These are phyloP conservation scores for Venustoraphidia nigricollis DNA, from an alignment of 2,888 invertebrate species.

Conservation along the genomic window DNA sequence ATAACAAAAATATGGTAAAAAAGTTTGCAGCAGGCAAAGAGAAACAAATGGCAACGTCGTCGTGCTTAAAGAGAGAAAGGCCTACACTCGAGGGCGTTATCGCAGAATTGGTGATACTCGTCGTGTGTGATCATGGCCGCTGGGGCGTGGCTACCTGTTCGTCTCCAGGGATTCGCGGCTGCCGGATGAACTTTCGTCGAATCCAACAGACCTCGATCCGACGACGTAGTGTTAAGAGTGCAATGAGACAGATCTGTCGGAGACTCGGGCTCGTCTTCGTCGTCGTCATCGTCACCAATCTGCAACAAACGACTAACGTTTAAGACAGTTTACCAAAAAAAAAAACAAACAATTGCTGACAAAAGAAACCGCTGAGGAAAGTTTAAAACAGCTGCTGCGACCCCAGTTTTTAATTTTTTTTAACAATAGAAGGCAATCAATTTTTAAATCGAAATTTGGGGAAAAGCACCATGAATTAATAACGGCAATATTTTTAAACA, in stretches of 20 bases:
- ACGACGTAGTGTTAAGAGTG: too few species aligned
- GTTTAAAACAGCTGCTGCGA: not conserved
- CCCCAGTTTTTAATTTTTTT: too few species aligned
- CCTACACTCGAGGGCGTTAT: constrained; percentile 67
- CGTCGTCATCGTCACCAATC: constrained; percentile 33
- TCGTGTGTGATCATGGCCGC: constrained; percentile 43
- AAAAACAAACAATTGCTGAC: not conserved
- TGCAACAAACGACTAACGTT: constrained; percentile 11
- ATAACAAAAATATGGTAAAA: not conserved
- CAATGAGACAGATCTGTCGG: not conserved
- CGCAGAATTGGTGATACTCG: constrained; percentile 68
- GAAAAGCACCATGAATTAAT: too few species aligned
- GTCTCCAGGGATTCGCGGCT: constrained; percentile 27
- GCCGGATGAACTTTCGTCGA: constrained; percentile 8
- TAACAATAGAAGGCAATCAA: too few species aligned
- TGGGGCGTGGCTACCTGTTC: constrained; percentile 19
- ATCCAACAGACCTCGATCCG: constrained; percentile 14
- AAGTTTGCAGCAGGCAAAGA: not conserved
- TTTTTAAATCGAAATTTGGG: too few species aligned
- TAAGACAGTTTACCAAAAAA: too few species aligned
- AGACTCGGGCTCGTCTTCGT: constrained; percentile 25
- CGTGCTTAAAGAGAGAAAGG: constrained; percentile 11
- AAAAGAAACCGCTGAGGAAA: not conserved
- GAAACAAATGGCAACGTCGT: constrained; percentile 1
- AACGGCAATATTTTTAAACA: too few species aligned